Evolutionary conservation across 2,113 vertebrate species (phyloP), one percentile per base, ranked within the genome.

Genomic region (Bambusicola thoracicus): DNA sequence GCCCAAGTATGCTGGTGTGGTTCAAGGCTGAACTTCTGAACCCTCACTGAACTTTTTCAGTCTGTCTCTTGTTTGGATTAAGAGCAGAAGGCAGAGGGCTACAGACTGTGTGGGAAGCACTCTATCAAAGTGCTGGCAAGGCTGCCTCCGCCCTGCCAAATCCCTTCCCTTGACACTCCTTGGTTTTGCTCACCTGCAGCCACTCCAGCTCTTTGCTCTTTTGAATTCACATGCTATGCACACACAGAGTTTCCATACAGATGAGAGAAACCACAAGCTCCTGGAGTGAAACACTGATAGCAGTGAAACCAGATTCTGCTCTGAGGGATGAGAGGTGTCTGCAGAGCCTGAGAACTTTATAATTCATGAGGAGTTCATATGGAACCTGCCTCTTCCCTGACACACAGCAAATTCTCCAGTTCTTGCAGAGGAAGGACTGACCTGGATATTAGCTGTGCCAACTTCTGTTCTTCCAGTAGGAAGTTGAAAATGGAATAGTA

Each of bases 71-170:
- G 78, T 97, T 92, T 97, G 90, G 92, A 95, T 95, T 91, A 89
- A 93, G 61, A 94, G 92, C 88, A 94, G 85, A 93, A 96, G 58
- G 80, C 90, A 95, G 85, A 87, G 62, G 84, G 84, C 88, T 93
- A 73, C 51, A 95, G 80, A 81, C 85, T 84, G 30, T 13, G 75
- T 86, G 95, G 96, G 96, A 96, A 96, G 78, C 87, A 94, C 87
- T 97, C 16, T 41, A 96, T 97, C 91, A 96, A 97, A 97, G 93
- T 82, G 74, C 87, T 92, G 95, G 96, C 92, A 21, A 95, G 87
- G 41, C 80, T 89, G 90, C 74, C 81, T 95, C 74, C 56, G 92
- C 85, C 91, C 91, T 94, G 94, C 94, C 91, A 96, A 80, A 84
- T 84, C 95, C 67, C 92, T 95, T 95, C 90, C 95, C 59, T 55